Conservation (phyloP, 2,888 invertebrate species). For the Cataglyphis albicans region DNA sequence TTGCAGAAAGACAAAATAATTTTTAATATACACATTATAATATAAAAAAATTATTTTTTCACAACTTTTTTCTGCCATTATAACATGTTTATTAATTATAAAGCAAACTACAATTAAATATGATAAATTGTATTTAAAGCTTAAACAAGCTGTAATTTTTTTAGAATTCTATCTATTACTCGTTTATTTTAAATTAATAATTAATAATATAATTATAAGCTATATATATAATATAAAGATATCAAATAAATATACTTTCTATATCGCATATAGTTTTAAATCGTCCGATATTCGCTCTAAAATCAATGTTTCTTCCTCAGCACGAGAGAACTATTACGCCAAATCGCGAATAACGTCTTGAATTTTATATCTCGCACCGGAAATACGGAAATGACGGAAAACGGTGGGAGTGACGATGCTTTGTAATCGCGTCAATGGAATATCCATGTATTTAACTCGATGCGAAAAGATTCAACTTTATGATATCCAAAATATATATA, state of each 20-base stretch:
- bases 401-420: neutral
- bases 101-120: no score
- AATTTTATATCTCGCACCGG: slow-evolving; percentile 7
- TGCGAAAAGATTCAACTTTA: neutral
- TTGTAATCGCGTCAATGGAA: neutral
- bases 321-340: neutral
- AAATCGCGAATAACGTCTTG: slow-evolving; percentile 10
- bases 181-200: no score
- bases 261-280: neutral
- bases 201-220: no score
- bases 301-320: neutral
- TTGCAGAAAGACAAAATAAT: no score
- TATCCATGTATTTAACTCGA: neutral
- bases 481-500: neutral
- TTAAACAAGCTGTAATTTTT: no score
- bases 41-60: no score
- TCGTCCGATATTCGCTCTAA: neutral
- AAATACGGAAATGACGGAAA: slow-evolving; percentile 7
- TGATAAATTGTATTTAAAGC: no score
- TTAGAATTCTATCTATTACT: no score
- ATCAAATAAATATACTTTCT: neutral
- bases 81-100: no score
- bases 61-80: no score
- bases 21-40: no score
- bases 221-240: neutral